A percentile compares a stretch with the other conserved stretches of the same genome.
Evolutionary conservation across 2,797 vertebrate genomes (phyloP).

Genomic region (Sebastolobus altivelis): DNA sequence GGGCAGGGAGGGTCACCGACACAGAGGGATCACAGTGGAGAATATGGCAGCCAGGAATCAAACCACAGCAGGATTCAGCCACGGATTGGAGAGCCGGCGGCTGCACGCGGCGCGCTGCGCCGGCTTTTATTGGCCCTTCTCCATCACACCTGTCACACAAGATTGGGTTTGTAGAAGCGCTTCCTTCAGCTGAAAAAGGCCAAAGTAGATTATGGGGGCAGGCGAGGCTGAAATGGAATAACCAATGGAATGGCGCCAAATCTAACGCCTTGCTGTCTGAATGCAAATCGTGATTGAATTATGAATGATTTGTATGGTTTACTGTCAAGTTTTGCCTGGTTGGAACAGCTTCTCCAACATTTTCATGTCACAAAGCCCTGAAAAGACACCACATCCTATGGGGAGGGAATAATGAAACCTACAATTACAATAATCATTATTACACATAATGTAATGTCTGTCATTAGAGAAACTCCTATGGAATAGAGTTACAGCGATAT

Average conservation of each 20-base stretch:
- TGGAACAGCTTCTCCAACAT: slow-evolving; percentile 16
- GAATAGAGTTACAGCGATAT: slow-evolving; percentile 58
- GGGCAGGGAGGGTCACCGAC: slow-evolving; percentile 74
- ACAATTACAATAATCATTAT: slow-evolving; percentile 34
- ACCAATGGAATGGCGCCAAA: slow-evolving; percentile 65
- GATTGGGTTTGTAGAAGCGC: slow-evolving; percentile 80
- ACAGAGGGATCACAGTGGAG: slow-evolving; percentile 71
- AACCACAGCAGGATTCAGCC: slow-evolving; percentile 74
- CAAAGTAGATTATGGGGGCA: slow-evolving; percentile 80
- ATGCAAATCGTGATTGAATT: slow-evolving; percentile 76
- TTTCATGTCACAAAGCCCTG: slow-evolving; percentile 24
- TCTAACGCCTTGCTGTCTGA: slow-evolving; percentile 62
- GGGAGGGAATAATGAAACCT: slow-evolving; percentile 16
- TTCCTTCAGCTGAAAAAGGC: slow-evolving; percentile 80
- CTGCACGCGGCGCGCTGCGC: slow-evolving; percentile 57
- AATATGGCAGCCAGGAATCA: slow-evolving; percentile 77
- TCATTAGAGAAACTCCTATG: slow-evolving; percentile 66
- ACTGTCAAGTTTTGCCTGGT: slow-evolving; percentile 25
- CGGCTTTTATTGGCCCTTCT: slow-evolving; percentile 82
- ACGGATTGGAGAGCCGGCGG: slow-evolving; percentile 70
- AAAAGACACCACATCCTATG: slow-evolving; percentile 25
- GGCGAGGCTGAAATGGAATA: slow-evolving; percentile 76
- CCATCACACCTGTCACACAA: slow-evolving; percentile 83
- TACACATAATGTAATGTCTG: slow-evolving; percentile 42
- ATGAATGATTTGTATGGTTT: slow-evolving; percentile 70